phyloP scores from a whole-genome alignment of 23 tunicate species.

The Styela clava region DNA sequence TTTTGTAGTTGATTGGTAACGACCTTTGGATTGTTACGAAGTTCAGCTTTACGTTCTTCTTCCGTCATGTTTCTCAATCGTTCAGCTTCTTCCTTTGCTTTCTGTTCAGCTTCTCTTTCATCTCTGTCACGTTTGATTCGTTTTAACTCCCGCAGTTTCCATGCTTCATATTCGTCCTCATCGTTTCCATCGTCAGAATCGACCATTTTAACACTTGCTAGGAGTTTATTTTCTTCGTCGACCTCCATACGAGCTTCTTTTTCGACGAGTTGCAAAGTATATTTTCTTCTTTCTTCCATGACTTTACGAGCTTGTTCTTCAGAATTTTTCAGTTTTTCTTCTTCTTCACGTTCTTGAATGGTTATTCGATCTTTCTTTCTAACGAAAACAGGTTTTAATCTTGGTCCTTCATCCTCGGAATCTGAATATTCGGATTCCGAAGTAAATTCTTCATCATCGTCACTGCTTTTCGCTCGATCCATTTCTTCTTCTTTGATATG shows the following conservation, averaged over 20 bases:
- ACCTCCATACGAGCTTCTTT: conserved; percentile 79
- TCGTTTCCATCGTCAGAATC: conserved; percentile 96
- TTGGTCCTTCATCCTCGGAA: conserved; percentile 93
- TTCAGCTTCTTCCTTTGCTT: conserved; percentile 84
- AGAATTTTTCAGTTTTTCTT: conserved; percentile 52
- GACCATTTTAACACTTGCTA: conserved; percentile 45
- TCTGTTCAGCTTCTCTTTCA: conserved; percentile 74
- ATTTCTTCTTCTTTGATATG: conserved; percentile 49
- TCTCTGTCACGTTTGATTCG: conserved; percentile 98
- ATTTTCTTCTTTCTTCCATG: conserved; percentile 66
- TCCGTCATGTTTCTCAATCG: conserved; percentile 78
- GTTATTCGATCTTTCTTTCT: conserved; percentile 92
- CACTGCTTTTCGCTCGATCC: conserved; percentile 36
- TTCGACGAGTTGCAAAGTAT: conserved; percentile 70
- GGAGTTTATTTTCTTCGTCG: conserved; percentile 62
- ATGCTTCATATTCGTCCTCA: conserved; percentile 96
- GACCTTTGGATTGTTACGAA: conserved; percentile 60
- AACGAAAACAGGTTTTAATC: conserved; percentile 98
- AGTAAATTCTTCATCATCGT: conserved; percentile 69
- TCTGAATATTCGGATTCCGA: conserved; percentile 91
- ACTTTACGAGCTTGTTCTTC: conserved; percentile 59
- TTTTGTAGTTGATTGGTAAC: conserved; percentile 81
- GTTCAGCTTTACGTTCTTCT: conserved; percentile 68
- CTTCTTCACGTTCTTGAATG: conserved; percentile 92
- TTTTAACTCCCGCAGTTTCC: conserved; percentile 98